A percentile compares a stretch with the other conserved stretches of the same genome.
Evolutionary conservation across 2,888 invertebrate species (phyloP).

Genomic region (Hymenopus coronatus): DNA sequence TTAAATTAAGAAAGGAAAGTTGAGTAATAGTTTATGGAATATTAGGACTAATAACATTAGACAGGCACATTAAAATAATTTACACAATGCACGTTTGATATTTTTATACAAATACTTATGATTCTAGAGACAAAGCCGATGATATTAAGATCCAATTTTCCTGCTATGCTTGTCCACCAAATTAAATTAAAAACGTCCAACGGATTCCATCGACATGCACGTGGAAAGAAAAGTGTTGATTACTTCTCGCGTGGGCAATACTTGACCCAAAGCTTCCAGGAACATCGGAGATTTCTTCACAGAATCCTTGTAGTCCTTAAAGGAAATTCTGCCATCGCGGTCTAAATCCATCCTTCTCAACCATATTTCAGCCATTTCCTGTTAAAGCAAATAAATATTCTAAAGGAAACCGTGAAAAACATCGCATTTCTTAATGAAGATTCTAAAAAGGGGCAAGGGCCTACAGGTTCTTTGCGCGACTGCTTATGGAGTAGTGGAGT

Average conservation of each 20-base stretch:
- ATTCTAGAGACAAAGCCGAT: too few relatives aligned
- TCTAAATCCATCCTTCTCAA: constrained; percentile 73
- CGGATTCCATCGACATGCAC: constrained; percentile 37
- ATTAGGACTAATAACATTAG: too few relatives aligned
- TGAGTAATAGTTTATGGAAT: too few relatives aligned
- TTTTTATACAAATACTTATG: too few relatives aligned
- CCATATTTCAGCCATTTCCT: constrained; percentile 72
- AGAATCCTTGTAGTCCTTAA: constrained; percentile 61
- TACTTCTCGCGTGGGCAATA: constrained; percentile 62
- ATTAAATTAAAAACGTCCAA: not conserved
- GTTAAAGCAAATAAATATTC: constrained; percentile 36
- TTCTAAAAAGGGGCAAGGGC: too few relatives aligned
- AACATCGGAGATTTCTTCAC: constrained; percentile 63
- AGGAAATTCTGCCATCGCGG: constrained; percentile 69
- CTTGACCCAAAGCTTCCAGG: constrained; percentile 70
- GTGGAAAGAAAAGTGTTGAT: constrained; percentile 45
- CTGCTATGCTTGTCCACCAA: not conserved
- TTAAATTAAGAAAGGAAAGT: too few relatives aligned
- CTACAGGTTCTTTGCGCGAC: too few relatives aligned
- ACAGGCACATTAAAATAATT: too few relatives aligned
- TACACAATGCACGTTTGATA: too few relatives aligned
- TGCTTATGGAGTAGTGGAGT: too few relatives aligned
- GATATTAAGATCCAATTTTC: not conserved
- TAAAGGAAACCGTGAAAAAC: too few relatives aligned
- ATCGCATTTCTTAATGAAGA: too few relatives aligned